Evolutionary conservation across 2,113 vertebrate species (phyloP).

Genomic region (Calyptommatus sinebrachiatus): DNA sequence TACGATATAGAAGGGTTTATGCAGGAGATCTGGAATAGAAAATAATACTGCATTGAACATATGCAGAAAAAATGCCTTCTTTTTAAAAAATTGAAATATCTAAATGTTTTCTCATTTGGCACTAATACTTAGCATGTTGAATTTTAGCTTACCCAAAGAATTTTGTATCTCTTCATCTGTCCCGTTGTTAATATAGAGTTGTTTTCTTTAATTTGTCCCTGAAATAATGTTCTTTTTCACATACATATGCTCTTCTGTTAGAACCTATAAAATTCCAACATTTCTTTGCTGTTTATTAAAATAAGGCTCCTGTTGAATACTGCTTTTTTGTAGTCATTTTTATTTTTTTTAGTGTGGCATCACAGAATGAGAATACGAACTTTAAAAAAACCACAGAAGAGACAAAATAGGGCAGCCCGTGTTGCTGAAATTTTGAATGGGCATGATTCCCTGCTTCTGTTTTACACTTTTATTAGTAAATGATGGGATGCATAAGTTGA

Average conservation of each 20-base stretch:
- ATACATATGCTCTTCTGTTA: slow-evolving; percentile 11
- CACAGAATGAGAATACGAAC: slow-evolving; percentile 6
- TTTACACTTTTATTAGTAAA: slow-evolving; percentile 40
- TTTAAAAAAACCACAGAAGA: slow-evolving; percentile 1
- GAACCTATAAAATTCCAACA: slow-evolving; percentile 26
- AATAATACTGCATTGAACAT: background rate
- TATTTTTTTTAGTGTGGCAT: background rate
- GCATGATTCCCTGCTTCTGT: background rate
- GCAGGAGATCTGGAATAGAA: background rate
- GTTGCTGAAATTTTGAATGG: slow-evolving; percentile 1
- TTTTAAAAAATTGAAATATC: slow-evolving; percentile 9
- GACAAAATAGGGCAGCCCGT: background rate
- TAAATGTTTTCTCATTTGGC: background rate
- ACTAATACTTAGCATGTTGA: slow-evolving; percentile 12
- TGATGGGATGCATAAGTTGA: background rate
- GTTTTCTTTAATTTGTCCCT: slow-evolving; percentile 1
- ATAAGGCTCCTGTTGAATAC: slow-evolving; percentile 21
- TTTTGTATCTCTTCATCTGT: background rate
- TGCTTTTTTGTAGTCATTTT: slow-evolving; percentile 5
- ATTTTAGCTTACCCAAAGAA: background rate
- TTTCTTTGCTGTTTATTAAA: slow-evolving; percentile 37
- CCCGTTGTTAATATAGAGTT: slow-evolving; percentile 1
- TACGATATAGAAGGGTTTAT: slow-evolving; percentile 23
- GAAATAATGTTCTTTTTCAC: background rate
- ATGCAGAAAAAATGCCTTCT: background rate